Conservation (phyloP, 1,140 invertebrate species). For the Drosophila bifasciata region DNA sequence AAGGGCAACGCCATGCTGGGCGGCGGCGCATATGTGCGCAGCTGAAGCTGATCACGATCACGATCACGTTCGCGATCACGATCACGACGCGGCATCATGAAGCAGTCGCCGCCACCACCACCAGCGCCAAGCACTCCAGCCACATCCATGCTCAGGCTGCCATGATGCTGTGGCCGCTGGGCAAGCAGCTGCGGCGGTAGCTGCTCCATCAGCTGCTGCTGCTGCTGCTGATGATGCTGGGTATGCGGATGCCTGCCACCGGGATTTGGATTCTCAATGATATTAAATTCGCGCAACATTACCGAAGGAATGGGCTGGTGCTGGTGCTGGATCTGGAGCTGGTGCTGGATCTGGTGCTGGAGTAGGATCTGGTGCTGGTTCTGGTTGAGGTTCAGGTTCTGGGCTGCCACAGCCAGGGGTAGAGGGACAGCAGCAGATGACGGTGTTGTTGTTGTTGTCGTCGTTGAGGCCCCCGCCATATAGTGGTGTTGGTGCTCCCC, state of each 20-base stretch:
- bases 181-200: conserved; percentile 43
- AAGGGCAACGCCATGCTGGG: conserved; percentile 46
- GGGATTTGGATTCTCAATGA: conserved; percentile 81
- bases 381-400: conserved; percentile 26
- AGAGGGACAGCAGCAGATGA: conserved; percentile 48
- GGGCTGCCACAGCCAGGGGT: conserved; percentile 27
- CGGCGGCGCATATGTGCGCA: conserved; percentile 55
- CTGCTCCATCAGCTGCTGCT: conserved; percentile 45
- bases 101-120: conserved; percentile 39
- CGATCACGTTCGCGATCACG: conserved; percentile 15
- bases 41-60: conserved; percentile 14
- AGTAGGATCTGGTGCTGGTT: conserved; percentile 28
- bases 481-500: conserved; percentile 45
- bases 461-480: conserved; percentile 7
- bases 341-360: conserved; percentile 57
- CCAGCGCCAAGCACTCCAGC: conserved; percentile 28
- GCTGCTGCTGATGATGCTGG: conserved; percentile 29
- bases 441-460: conserved; percentile 19
- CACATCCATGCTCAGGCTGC: conserved; percentile 23
- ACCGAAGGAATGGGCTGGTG: conserved; percentile 70
- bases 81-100: conserved; percentile 56
- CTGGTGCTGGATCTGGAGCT: conserved; percentile 49
- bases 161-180: conserved; percentile 33
- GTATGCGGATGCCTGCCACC: conserved; percentile 61
- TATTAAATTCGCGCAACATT: conserved; percentile 83